These are phyloP conservation scores for Temnopleurus reevesii DNA, from an alignment of 53 echinoderm and acorn worm genomes.

Conservation along the genomic window DNA sequence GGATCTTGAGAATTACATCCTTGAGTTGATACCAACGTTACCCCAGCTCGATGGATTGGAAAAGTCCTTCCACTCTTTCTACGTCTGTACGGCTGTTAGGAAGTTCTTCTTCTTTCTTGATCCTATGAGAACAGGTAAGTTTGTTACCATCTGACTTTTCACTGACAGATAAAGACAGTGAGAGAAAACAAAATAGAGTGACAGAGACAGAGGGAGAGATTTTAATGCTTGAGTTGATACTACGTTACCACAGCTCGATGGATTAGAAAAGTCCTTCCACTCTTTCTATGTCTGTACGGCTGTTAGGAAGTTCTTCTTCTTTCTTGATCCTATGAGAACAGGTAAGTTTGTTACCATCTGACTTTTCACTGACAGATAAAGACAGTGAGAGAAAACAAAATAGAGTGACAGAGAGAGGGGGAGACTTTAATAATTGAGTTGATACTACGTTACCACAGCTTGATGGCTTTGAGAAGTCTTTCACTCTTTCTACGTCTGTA, in stretches of 20 bases:
- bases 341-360: no score
- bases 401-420: no score
- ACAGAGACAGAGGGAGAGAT: no score
- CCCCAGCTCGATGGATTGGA: conserved; percentile 96
- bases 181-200: no score
- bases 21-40: conserved; percentile 93
- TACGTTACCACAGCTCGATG: conserved; percentile 95
- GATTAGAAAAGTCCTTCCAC: conserved; percentile 97
- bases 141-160: no score
- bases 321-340: conserved; percentile 95
- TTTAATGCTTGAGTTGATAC: conserved; percentile 95
- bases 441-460: conserved; percentile 96
- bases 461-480: conserved; percentile 96
- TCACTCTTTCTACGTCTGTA: conserved; percentile 99
- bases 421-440: conserved; percentile 97
- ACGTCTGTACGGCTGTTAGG: conserved; percentile 98
- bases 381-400: no score
- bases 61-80: conserved; percentile 98
- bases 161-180: no score
- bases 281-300: conserved; percentile 99
- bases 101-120: conserved; percentile 99
- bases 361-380: no score
- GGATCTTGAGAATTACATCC: conserved; percentile 98
- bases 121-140: conserved; percentile 95
- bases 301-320: conserved; percentile 98